These are phyloP conservation scores for Pristiophorus japonicus DNA, from an alignment of 2,113 vertebrate species.

Conservation along the genomic window DNA sequence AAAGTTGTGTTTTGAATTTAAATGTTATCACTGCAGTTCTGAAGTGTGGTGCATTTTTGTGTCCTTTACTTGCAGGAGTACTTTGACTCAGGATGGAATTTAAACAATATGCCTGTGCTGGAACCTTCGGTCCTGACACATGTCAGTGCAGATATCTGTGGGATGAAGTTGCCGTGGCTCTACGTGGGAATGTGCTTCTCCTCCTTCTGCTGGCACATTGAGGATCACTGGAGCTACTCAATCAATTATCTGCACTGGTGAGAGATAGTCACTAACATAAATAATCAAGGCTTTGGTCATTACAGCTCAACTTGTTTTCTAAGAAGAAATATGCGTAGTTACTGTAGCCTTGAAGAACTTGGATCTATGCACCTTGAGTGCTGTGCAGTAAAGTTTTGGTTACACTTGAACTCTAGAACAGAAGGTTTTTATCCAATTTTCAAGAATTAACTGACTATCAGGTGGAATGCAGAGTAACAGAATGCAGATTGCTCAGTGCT, in stretches of 20 bases:
- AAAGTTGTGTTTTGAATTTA: neutral
- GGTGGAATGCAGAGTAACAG: neutral
- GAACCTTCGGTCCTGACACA: slow-evolving; percentile 90
- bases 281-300: neutral
- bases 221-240: slow-evolving; percentile 98
- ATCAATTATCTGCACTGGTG: slow-evolving; percentile 99
- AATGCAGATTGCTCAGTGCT: neutral
- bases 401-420: neutral
- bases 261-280: slow-evolving; percentile 39
- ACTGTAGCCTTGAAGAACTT: neutral
- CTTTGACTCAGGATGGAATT: slow-evolving; percentile 90
- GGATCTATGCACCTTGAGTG: neutral
- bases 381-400: neutral
- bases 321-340: neutral
- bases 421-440: neutral
- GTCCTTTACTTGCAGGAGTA: slow-evolving; percentile 69
- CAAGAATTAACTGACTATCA: neutral
- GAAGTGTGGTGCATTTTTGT: neutral
- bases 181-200: slow-evolving; percentile 99
- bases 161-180: slow-evolving; percentile 96
- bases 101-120: slow-evolving; percentile 98
- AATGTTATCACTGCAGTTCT: neutral
- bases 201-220: slow-evolving; percentile 98
- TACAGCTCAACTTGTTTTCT: neutral
- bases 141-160: slow-evolving; percentile 94